phyloP scores from a whole-genome alignment of 2,797 vertebrate species.

The Distichodus sexfasciatus region DNA sequence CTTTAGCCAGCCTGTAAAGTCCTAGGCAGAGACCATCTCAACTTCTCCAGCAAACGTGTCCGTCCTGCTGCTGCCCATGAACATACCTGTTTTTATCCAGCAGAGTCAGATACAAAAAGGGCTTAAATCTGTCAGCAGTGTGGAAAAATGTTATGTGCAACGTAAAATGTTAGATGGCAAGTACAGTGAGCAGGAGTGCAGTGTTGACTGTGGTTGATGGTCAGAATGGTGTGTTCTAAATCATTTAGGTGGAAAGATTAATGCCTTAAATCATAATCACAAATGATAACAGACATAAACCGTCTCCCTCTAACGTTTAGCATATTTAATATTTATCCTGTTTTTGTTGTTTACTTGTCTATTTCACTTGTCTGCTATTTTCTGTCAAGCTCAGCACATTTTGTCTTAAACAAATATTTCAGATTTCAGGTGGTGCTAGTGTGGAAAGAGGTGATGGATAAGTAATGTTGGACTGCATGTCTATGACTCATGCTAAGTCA shows the following conservation, averaged over 20 bases:
- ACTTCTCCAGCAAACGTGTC: background rate
- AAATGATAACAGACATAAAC: slow-evolving; percentile 6
- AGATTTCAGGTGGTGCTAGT: slow-evolving; percentile 33
- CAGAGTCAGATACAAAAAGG: slow-evolving; percentile 12
- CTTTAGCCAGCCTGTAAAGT: slow-evolving; percentile 51
- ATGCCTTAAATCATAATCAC: slow-evolving; percentile 19
- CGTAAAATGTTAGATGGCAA: slow-evolving; percentile 29
- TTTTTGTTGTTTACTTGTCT: background rate
- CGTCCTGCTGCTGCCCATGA: background rate
- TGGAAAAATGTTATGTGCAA: slow-evolving; percentile 10
- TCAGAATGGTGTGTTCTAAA: background rate
- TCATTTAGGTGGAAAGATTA: slow-evolving; percentile 4
- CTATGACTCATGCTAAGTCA: background rate
- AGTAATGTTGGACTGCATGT: background rate
- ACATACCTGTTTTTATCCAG: slow-evolving; percentile 3
- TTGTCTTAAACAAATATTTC: background rate
- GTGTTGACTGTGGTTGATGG: background rate
- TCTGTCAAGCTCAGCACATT: background rate
- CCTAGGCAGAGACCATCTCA: slow-evolving; percentile 33
- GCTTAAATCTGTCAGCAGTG: slow-evolving; percentile 13
- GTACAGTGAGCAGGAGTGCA: slow-evolving; percentile 1
- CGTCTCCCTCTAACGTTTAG: slow-evolving; percentile 26
- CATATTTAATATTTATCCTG: slow-evolving; percentile 17
- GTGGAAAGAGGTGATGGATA: slow-evolving; percentile 4
- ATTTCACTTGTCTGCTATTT: background rate